Percentiles rank a stretch among this genome's conserved stretches.
Evolutionary conservation across 2,888 invertebrate genomes (phyloP).

Genomic region (Folsomia candida): DNA sequence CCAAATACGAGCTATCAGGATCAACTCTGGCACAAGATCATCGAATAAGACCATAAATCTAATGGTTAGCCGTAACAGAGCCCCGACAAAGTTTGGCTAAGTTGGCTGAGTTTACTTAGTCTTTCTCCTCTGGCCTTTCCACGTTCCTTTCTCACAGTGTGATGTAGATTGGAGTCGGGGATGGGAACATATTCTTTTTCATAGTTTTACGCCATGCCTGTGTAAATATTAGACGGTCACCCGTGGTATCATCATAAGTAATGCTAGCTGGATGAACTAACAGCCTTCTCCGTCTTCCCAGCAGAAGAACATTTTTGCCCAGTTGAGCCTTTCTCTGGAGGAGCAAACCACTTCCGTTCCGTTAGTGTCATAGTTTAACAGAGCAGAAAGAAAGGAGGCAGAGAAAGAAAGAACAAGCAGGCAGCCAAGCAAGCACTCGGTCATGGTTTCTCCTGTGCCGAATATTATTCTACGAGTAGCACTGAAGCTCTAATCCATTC

Average conservation of each 20-base stretch:
- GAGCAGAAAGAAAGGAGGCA: too few relatives aligned
- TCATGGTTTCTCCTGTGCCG: neutral
- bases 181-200: neutral
- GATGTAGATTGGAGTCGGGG: neutral
- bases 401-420: too few relatives aligned
- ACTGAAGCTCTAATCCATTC: neutral
- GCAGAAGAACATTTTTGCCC: too few relatives aligned
- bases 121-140: conserved; percentile 8
- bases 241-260: conserved; percentile 1
- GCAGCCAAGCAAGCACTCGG: too few relatives aligned
- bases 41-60: conserved; percentile 14
- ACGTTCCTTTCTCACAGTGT: neutral
- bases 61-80: conserved; percentile 5
- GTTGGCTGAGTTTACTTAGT: neutral
- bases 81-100: neutral
- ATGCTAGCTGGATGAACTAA: too few relatives aligned
- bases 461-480: neutral
- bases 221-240: conserved; percentile 14
- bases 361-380: neutral
- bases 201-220: conserved; percentile 8
- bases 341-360: conserved; percentile 1
- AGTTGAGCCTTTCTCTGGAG: too few relatives aligned
- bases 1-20: too few relatives aligned
- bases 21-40: too few relatives aligned
- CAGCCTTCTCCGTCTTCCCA: too few relatives aligned